These are phyloP conservation scores for Cyphomyrus discorhynchus DNA, from an alignment of 2,113 vertebrate species.

Conservation along the genomic window DNA sequence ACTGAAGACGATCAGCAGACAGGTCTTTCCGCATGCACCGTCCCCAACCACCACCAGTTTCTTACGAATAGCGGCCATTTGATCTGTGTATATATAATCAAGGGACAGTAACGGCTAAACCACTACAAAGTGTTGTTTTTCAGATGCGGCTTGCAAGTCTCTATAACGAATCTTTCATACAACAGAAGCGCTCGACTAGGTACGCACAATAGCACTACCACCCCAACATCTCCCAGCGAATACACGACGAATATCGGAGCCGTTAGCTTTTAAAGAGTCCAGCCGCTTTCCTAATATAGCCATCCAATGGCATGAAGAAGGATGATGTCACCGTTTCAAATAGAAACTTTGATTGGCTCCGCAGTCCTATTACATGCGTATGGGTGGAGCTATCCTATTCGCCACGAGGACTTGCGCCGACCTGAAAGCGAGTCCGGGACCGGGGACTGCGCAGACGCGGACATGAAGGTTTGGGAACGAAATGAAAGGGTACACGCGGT, in stretches of 20 bases:
- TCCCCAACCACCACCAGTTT: conserved; percentile 80
- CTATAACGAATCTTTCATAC: neutral
- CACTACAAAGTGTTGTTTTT: neutral
- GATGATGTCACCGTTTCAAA: conserved; percentile 63
- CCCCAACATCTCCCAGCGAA: neutral
- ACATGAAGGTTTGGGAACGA: neutral
- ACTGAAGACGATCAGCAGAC: conserved; percentile 78
- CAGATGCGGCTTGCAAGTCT: neutral
- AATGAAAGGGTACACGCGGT: neutral
- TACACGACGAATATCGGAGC: neutral
- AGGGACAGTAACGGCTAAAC: neutral
- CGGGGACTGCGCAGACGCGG: neutral
- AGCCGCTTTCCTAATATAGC: conserved; percentile 78
- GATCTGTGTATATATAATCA: neutral
- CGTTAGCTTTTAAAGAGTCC: conserved; percentile 62
- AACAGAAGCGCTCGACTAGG: neutral
- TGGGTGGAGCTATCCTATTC: neutral
- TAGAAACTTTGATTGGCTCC: conserved; percentile 45
- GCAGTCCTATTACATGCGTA: neutral
- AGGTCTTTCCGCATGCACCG: conserved; percentile 63
- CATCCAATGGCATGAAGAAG: conserved; percentile 55
- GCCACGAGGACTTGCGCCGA: conserved; percentile 19
- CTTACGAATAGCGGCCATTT: conserved; percentile 75
- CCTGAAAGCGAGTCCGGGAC: neutral
- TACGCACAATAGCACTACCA: neutral